A percentile compares a stretch with the other conserved stretches of the same genome.
phyloP scores from a whole-genome alignment of 2,888 invertebrate species.

The Amaurobius ferox region DNA sequence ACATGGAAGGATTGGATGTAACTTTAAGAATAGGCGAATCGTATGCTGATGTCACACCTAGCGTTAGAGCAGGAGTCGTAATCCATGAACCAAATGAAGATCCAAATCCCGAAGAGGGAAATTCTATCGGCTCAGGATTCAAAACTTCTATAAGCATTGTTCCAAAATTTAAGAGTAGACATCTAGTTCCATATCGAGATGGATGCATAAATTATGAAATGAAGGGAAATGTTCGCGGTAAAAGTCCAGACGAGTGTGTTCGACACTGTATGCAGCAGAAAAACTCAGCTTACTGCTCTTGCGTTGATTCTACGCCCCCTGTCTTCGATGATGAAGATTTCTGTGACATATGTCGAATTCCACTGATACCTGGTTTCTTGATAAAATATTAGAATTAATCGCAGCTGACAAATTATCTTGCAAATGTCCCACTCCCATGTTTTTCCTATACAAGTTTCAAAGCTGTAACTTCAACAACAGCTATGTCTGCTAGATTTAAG shows the following conservation, averaged over 20 bases:
- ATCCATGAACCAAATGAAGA: slow-evolving; percentile 66
- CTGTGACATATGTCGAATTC: slow-evolving; percentile 8
- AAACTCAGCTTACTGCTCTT: slow-evolving; percentile 13
- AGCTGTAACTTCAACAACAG: not conserved
- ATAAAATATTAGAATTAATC: not conserved
- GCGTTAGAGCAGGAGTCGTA: slow-evolving; percentile 68
- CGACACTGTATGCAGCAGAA: slow-evolving; percentile 15
- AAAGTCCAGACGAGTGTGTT: slow-evolving; percentile 2
- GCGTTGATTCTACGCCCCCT: slow-evolving; percentile 19
- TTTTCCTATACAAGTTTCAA: slow-evolving; percentile 10
- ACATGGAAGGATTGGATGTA: slow-evolving; percentile 33
- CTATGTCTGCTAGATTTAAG: not conserved
- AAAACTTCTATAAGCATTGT: slow-evolving; percentile 17
- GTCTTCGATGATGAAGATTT: not conserved
- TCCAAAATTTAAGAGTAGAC: not conserved
- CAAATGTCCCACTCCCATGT: slow-evolving; percentile 24
- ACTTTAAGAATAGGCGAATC: slow-evolving; percentile 54
- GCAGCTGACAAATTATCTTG: not conserved
- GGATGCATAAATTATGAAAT: not conserved
- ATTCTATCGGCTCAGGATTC: slow-evolving; percentile 34
- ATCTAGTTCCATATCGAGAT: slow-evolving; percentile 25
- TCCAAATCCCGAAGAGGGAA: slow-evolving; percentile 33
- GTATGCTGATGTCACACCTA: slow-evolving; percentile 57
- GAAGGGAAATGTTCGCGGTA: not conserved
- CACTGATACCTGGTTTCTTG: slow-evolving; percentile 12